These are phyloP conservation scores for Hippocampus comes DNA, from an alignment of 2,113 vertebrate species.

Conservation along the genomic window DNA sequence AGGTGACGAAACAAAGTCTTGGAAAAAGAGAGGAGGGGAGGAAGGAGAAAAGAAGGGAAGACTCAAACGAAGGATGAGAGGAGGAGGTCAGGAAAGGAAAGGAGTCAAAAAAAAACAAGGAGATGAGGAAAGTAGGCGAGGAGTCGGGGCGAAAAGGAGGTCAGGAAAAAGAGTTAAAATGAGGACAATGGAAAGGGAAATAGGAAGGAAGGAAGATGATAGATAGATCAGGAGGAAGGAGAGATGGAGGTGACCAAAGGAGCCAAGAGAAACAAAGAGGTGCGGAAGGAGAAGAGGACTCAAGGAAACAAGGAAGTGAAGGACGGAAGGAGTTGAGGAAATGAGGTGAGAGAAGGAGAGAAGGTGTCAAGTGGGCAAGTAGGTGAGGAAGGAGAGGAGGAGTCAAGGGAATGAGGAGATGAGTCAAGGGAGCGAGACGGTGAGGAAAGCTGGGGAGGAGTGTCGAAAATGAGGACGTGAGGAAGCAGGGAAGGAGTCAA, in stretches of 20 bases:
- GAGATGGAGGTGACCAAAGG: background rate
- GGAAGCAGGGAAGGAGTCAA: too few species aligned
- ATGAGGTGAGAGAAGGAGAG: background rate
- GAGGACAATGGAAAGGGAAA: too few species aligned
- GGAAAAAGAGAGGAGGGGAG: background rate
- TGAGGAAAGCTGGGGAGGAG: background rate
- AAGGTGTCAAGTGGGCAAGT: background rate
- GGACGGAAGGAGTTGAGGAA: background rate
- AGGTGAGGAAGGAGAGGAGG: background rate
- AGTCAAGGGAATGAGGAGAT: background rate
- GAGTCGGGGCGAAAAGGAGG: too few species aligned
- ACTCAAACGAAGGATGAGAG: background rate
- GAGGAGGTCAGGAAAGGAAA: background rate
- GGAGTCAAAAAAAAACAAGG: background rate
- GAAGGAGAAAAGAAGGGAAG: background rate
- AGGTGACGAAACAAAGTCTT: slow-evolving; percentile 21
- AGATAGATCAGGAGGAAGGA: background rate
- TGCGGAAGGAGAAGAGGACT: background rate
- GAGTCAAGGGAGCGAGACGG: too few species aligned
- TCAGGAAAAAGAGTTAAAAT: too few species aligned
- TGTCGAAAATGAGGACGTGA: background rate
- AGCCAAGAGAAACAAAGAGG: background rate
- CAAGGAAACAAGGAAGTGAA: too few species aligned
- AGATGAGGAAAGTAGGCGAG: background rate
- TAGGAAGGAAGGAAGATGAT: background rate